A percentile compares a stretch with the other conserved stretches of the same genome.
phyloP scores from a whole-genome alignment of 2,113 vertebrate species.

The Eublepharis macularius region DNA sequence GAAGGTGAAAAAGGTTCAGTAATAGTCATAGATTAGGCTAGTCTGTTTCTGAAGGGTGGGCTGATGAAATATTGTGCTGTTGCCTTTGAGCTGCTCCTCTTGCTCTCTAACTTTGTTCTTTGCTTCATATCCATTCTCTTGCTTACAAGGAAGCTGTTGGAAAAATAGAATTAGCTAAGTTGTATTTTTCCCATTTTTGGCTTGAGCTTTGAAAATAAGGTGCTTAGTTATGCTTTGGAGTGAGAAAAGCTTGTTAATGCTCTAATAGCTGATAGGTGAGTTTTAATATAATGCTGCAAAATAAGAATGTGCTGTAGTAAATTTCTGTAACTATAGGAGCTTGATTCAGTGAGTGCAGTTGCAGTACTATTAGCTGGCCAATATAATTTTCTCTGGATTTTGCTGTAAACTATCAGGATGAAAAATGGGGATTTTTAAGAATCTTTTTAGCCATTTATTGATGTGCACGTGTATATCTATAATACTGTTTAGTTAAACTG shows the following conservation, averaged over 20 bases:
- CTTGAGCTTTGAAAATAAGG: background rate
- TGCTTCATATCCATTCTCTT: background rate
- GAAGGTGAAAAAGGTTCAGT: background rate
- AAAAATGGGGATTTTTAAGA: background rate
- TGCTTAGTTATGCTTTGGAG: background rate
- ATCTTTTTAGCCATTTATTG: background rate
- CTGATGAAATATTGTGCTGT: background rate
- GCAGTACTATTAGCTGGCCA: background rate
- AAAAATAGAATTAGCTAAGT: background rate
- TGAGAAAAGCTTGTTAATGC: background rate
- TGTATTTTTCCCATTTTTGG: background rate
- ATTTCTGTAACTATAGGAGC: background rate
- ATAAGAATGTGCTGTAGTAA: background rate
- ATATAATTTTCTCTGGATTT: background rate
- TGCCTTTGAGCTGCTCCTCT: background rate
- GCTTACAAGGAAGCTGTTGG: background rate
- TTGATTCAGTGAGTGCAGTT: background rate
- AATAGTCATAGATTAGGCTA: slow-evolving; percentile 2
- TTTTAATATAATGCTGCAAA: background rate
- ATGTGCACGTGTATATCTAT: background rate
- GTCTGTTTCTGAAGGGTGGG: background rate
- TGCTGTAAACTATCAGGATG: background rate
- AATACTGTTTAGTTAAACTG: background rate
- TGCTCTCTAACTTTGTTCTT: background rate
- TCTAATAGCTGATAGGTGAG: background rate